phyloP scores from a whole-genome alignment of 2,888 invertebrate species.

The Eurytoma adleriae region DNA sequence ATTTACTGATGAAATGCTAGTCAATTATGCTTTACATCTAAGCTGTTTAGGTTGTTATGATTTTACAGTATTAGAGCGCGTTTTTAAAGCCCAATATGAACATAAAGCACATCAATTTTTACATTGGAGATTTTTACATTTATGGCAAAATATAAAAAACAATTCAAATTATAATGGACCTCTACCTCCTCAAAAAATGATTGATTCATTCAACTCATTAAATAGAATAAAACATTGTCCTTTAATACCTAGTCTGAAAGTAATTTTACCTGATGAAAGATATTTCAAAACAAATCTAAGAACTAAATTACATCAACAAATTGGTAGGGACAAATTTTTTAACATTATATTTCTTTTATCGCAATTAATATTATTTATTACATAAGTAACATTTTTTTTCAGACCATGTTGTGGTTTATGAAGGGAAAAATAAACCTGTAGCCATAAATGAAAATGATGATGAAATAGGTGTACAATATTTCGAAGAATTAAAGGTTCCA shows the following conservation, averaged over 20 bases:
- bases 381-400: neutral
- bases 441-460: slow-evolving; percentile 3
- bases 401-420: slow-evolving; percentile 21
- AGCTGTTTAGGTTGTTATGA: slow-evolving; percentile 10
- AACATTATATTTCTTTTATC: neutral
- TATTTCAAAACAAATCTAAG: slow-evolving; percentile 27
- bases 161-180: slow-evolving; percentile 26
- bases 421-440: slow-evolving; percentile 8
- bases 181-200: neutral
- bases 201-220: neutral
- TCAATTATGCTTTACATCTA: slow-evolving; percentile 7
- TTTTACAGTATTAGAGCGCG: neutral
- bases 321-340: slow-evolving; percentile 11
- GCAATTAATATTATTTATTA: neutral
- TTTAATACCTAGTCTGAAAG: slow-evolving; percentile 1
- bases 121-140: neutral
- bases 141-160: slow-evolving; percentile 20
- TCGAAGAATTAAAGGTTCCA: slow-evolving; percentile 29
- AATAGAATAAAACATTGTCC: neutral
- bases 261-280: neutral
- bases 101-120: neutral
- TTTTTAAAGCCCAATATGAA: neutral
- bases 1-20: neutral
- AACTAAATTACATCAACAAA: slow-evolving; percentile 32
- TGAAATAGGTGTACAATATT: neutral